Evolutionary conservation across 2,888 invertebrate genomes (phyloP).

Genomic region (Cerceris rybyensis): DNA sequence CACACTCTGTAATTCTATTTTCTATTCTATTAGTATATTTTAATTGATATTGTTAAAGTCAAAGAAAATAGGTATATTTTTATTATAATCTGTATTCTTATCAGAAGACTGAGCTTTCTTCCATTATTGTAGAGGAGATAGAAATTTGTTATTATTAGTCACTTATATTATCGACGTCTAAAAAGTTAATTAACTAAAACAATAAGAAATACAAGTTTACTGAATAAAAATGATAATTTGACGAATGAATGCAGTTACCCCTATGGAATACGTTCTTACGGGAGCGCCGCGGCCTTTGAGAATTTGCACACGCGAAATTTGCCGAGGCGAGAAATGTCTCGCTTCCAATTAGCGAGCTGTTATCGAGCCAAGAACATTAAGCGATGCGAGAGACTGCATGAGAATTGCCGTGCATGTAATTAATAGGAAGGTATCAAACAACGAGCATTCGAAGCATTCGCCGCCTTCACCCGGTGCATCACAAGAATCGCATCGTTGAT

Average conservation of each 20-base stretch:
- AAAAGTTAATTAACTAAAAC: background rate
- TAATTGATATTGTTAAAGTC: too few relatives aligned
- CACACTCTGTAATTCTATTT: too few relatives aligned
- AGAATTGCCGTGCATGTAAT: constrained; percentile 11
- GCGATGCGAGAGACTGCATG: background rate
- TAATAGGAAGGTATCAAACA: constrained; percentile 9
- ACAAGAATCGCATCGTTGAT: constrained; percentile 8
- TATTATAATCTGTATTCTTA: too few relatives aligned
- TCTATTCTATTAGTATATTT: too few relatives aligned
- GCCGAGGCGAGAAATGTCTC: constrained; percentile 37
- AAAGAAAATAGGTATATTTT: too few relatives aligned
- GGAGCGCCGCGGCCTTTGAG: background rate
- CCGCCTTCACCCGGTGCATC: background rate
- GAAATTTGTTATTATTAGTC: too few relatives aligned
- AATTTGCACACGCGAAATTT: constrained; percentile 1
- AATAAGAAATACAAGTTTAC: constrained; percentile 2
- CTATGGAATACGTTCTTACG: background rate
- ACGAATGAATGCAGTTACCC: background rate
- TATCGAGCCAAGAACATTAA: constrained; percentile 45
- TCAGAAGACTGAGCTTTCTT: too few relatives aligned
- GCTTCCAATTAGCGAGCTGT: constrained; percentile 34
- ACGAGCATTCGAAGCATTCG: constrained; percentile 3
- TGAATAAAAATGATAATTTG: background rate
- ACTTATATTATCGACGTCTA: background rate
- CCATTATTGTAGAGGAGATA: too few relatives aligned